A percentile compares a stretch with the other conserved stretches of the same genome.
Evolutionary conservation across 2,797 vertebrate species (phyloP).

Genomic region (Gambusia yucatana): DNA sequence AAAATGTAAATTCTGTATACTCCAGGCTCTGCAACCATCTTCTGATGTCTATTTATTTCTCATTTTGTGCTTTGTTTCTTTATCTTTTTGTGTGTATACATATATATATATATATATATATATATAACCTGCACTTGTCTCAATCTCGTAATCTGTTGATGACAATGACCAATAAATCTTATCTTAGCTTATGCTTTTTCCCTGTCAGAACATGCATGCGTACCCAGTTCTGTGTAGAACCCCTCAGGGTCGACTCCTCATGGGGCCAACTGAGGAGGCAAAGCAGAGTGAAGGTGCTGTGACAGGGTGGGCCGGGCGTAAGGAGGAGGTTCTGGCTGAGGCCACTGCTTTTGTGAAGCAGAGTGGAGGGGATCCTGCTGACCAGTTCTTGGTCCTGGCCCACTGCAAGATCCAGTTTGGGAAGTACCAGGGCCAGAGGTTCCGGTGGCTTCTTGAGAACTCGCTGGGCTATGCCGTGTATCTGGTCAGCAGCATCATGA

Average conservation of each 20-base stretch:
- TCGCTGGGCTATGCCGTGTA: not conserved
- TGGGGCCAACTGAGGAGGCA: not conserved
- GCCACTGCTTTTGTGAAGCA: not conserved
- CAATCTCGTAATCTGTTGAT: too few relatives aligned
- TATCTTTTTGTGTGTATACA: too few relatives aligned
- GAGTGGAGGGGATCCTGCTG: not conserved
- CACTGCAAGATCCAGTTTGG: not conserved
- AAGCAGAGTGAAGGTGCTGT: not conserved
- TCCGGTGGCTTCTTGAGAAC: not conserved
- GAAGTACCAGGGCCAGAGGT: not conserved
- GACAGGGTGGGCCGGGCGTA: not conserved
- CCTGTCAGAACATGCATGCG: not conserved
- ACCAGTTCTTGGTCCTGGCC: not conserved
- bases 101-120: too few relatives aligned
- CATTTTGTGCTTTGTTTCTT: too few relatives aligned
- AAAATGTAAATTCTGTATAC: too few relatives aligned
- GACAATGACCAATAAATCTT: too few relatives aligned
- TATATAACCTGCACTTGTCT: too few relatives aligned
- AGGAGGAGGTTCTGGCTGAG: not conserved
- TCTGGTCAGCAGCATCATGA: not conserved
- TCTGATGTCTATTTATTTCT: too few relatives aligned
- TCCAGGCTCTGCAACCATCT: too few relatives aligned
- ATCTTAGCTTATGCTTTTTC: not conserved
- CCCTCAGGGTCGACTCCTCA: not conserved
- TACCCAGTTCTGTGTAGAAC: not conserved